Evolutionary conservation across 2,888 invertebrate species (phyloP).

Genomic region (Geotrupes spiniger): DNA sequence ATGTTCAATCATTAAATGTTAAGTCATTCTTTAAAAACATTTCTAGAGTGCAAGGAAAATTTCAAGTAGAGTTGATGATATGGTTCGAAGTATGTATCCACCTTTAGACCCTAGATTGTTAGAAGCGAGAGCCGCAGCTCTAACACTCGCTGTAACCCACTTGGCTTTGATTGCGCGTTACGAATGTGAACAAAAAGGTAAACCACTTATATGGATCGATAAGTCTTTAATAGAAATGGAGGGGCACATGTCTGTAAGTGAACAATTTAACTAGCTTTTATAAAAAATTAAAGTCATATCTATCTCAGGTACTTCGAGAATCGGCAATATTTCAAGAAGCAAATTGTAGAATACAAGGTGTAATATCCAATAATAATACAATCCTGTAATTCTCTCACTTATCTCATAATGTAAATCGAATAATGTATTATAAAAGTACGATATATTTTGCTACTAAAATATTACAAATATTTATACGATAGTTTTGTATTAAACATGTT

Average conservation of each 20-base stretch:
- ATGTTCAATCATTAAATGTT: neutral
- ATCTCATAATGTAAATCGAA: too few relatives aligned
- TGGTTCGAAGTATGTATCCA: slow-evolving; percentile 68
- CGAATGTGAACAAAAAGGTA: slow-evolving; percentile 53
- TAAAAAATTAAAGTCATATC: too few relatives aligned
- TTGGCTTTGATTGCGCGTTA: slow-evolving; percentile 64
- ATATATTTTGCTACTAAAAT: neutral
- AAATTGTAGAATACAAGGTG: slow-evolving; percentile 46
- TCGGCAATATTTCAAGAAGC: slow-evolving; percentile 55
- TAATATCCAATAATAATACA: slow-evolving; percentile 30
- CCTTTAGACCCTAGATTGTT: slow-evolving; percentile 66
- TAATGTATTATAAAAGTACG: neutral
- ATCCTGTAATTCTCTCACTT: too few relatives aligned
- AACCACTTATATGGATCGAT: slow-evolving; percentile 59
- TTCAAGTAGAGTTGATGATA: slow-evolving; percentile 67
- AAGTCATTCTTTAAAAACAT: neutral
- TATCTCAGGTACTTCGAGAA: slow-evolving; percentile 52
- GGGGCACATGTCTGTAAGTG: slow-evolving; percentile 57
- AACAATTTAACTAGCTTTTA: neutral
- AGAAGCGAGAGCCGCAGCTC: slow-evolving; percentile 65
- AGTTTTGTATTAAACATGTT: too few relatives aligned
- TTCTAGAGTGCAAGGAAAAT: slow-evolving; percentile 60
- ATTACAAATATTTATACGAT: neutral
- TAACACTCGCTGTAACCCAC: slow-evolving; percentile 66
- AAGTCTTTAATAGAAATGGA: slow-evolving; percentile 64